Evolutionary conservation across 1,140 invertebrate genomes (phyloP).

Genomic region (Penaeus vannamei): DNA sequence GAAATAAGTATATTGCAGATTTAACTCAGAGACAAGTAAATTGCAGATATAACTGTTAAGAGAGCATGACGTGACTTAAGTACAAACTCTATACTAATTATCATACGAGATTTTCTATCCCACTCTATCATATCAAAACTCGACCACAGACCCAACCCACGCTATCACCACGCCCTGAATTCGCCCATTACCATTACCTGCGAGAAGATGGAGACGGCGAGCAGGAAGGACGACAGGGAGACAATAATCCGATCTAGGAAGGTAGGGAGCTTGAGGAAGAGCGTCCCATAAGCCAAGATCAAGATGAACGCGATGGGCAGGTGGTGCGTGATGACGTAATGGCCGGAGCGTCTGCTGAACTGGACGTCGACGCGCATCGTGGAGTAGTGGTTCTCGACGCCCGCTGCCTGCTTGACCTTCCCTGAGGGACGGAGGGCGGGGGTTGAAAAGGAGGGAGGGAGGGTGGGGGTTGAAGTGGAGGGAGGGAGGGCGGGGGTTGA

Average conservation of each 20-base stretch:
- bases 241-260: slow-evolving; percentile 32
- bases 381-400: slow-evolving; percentile 1
- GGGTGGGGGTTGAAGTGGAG: not conserved
- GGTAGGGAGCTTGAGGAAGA: slow-evolving; percentile 39
- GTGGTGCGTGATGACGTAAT: slow-evolving; percentile 25
- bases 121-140: no score
- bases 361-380: not conserved
- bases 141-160: no score
- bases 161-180: no score
- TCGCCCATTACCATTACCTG: not conserved
- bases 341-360: not conserved
- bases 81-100: no score
- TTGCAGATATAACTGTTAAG: no score
- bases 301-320: slow-evolving; percentile 23
- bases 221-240: slow-evolving; percentile 2
- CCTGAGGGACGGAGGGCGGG: not conserved
- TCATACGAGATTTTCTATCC: no score
- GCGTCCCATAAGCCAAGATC: slow-evolving; percentile 24
- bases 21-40: no score
- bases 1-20: no score
- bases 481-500: not conserved
- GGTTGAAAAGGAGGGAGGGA: not conserved
- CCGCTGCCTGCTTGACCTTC: not conserved
- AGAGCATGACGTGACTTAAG: no score
- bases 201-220: slow-evolving; percentile 17